phyloP scores from a whole-genome alignment of 2,888 invertebrate genomes.

The Cryptus viduatorius region DNA sequence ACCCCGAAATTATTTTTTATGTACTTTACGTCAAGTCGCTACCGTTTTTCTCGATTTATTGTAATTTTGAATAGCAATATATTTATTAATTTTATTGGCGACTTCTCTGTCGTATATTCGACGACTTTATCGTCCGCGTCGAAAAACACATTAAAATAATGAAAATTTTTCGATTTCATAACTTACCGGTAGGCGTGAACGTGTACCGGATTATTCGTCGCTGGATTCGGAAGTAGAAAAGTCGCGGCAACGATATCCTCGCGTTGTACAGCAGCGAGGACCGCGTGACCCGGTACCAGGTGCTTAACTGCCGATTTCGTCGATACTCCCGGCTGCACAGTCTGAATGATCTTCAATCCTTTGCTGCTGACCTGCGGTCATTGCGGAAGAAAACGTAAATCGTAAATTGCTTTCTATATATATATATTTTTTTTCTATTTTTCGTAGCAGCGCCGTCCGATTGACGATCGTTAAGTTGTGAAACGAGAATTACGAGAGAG shows the following conservation, averaged over 20 bases:
- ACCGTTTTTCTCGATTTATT: too few species aligned
- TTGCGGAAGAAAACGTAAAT: constrained; percentile 37
- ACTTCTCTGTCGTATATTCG: too few species aligned
- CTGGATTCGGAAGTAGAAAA: constrained; percentile 96
- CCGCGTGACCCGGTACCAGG: constrained; percentile 96
- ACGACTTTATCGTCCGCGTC: neutral
- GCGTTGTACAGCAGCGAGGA: constrained; percentile 95
- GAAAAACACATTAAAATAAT: neutral
- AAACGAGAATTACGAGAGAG: neutral
- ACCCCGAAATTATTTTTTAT: too few species aligned
- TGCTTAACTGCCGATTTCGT: constrained; percentile 92
- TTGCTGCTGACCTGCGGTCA: constrained; percentile 92
- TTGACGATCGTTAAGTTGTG: neutral
- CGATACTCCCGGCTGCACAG: constrained; percentile 85
- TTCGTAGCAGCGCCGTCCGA: neutral
- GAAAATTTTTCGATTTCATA: neutral
- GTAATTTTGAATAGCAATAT: too few species aligned
- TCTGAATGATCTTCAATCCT: constrained; percentile 97
- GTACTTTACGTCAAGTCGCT: too few species aligned
- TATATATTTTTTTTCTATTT: too few species aligned
- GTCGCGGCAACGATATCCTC: constrained; percentile 98
- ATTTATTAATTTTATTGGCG: too few species aligned
- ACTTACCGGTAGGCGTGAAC: constrained; percentile 92
- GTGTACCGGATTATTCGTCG: constrained; percentile 97
- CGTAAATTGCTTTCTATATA: constrained; percentile 22